phyloP scores from a whole-genome alignment of 2,797 vertebrate genomes.

The Rhinella marina region DNA sequence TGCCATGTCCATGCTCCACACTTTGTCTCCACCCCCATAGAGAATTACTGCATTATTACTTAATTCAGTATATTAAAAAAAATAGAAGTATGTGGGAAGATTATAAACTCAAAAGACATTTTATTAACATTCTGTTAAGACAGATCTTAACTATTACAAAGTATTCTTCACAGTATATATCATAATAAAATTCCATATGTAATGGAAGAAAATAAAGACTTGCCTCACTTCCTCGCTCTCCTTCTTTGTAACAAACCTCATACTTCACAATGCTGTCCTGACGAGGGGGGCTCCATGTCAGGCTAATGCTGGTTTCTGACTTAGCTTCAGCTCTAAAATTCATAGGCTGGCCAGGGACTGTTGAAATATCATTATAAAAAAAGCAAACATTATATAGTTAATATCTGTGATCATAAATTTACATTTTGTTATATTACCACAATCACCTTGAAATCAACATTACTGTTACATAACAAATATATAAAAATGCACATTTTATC shows the following conservation, averaged over 20 bases:
- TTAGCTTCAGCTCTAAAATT: slow-evolving; percentile 92
- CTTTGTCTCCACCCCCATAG: background rate
- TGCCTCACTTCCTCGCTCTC: slow-evolving; percentile 82
- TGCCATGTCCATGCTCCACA: background rate
- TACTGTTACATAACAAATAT: no score
- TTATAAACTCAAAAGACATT: background rate
- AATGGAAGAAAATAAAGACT: background rate
- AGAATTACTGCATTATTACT: background rate
- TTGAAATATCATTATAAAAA: slow-evolving; percentile 5
- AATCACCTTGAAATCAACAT: no score
- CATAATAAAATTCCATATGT: background rate
- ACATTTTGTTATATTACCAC: background rate
- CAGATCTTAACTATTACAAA: background rate
- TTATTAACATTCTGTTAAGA: no score
- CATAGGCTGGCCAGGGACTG: slow-evolving; percentile 95
- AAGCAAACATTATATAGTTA: background rate
- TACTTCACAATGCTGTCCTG: slow-evolving; percentile 93
- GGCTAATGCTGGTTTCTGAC: slow-evolving; percentile 88
- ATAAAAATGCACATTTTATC: no score
- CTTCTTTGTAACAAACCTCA: slow-evolving; percentile 88
- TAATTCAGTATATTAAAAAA: background rate
- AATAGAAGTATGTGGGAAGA: background rate
- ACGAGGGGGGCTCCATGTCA: slow-evolving; percentile 92
- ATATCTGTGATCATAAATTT: background rate
- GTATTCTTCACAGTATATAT: background rate